Conservation (phyloP, 2,113 vertebrate genomes). For the Phycodurus eques region DNA sequence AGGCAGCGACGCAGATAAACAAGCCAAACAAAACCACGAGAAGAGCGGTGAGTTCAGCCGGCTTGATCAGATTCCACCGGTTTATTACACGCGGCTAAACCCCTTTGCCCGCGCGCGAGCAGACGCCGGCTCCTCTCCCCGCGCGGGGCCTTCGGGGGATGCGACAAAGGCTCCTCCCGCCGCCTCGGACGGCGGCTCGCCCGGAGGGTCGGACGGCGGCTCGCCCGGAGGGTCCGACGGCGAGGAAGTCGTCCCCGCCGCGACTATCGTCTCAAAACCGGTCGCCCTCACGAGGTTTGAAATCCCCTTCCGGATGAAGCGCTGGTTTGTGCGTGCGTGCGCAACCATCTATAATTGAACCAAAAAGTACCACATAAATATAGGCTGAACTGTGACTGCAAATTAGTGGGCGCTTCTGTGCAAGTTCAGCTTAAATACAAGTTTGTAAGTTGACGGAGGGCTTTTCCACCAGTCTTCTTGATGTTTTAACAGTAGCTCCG, state of each 20-base stretch:
- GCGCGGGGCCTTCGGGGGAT: conserved; percentile 71
- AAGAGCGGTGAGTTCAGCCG: conserved; percentile 36
- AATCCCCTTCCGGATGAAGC: conserved; percentile 1
- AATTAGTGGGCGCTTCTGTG: conserved; percentile 34
- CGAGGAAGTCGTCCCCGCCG: conserved; percentile 70
- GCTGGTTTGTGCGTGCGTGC: not conserved
- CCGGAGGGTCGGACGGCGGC: conserved; percentile 79
- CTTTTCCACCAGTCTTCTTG: not conserved
- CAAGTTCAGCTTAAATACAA: not conserved
- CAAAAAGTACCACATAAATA: conserved; percentile 52
- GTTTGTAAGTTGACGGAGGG: not conserved
- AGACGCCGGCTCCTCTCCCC: conserved; percentile 59
- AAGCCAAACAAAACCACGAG: conserved; percentile 66
- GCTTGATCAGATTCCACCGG: not conserved
- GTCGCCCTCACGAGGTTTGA: conserved; percentile 56
- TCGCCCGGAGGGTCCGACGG: conserved; percentile 82
- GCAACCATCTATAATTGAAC: conserved; percentile 53
- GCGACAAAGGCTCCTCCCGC: conserved; percentile 72
- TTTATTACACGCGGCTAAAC: not conserved
- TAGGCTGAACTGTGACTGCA: conserved; percentile 23
- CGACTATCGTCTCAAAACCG: conserved; percentile 33
- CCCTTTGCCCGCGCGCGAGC: not conserved
- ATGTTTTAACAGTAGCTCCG: not conserved
- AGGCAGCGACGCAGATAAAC: conserved; percentile 38
- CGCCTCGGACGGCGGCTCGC: conserved; percentile 84